Evolutionary conservation across 2,797 vertebrate species (phyloP).

Genomic region (Etheostoma nigrum): DNA sequence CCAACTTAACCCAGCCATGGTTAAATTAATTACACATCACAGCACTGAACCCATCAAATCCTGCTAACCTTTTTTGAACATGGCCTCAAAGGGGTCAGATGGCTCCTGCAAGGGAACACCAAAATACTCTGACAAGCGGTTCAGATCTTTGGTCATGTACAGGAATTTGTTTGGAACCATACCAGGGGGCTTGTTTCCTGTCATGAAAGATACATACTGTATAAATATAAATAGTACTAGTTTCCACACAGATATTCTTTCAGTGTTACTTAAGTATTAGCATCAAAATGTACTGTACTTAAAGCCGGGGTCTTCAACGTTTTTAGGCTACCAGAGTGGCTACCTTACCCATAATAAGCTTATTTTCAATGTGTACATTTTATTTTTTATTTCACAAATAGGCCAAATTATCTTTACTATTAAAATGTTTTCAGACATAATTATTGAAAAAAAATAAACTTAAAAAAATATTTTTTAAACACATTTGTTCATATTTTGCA

Average conservation of each 20-base stretch:
- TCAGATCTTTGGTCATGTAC: conserved; percentile 86
- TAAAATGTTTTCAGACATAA: no score
- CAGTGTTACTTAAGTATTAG: background rate
- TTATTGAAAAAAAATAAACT: no score
- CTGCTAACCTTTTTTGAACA: conserved; percentile 86
- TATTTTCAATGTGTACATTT: no score
- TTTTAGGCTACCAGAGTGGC: no score
- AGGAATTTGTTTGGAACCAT: conserved; percentile 86
- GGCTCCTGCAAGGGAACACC: conserved; percentile 83
- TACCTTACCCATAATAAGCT: no score
- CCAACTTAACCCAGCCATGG: background rate
- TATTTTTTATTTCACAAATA: no score
- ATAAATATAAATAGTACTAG: background rate
- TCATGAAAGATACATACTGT: conserved; percentile 29
- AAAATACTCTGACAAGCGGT: conserved; percentile 79
- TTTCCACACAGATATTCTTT: background rate
- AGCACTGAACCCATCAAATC: background rate
- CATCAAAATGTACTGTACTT: background rate
- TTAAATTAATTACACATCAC: background rate
- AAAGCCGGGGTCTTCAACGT: no score
- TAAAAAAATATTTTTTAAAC: no score
- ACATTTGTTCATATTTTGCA: background rate
- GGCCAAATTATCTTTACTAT: no score
- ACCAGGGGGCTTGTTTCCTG: conserved; percentile 91
- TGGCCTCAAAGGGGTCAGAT: conserved; percentile 75